Evolutionary conservation across 2,888 invertebrate genomes (phyloP).

Genomic region (Coenonympha arcania): DNA sequence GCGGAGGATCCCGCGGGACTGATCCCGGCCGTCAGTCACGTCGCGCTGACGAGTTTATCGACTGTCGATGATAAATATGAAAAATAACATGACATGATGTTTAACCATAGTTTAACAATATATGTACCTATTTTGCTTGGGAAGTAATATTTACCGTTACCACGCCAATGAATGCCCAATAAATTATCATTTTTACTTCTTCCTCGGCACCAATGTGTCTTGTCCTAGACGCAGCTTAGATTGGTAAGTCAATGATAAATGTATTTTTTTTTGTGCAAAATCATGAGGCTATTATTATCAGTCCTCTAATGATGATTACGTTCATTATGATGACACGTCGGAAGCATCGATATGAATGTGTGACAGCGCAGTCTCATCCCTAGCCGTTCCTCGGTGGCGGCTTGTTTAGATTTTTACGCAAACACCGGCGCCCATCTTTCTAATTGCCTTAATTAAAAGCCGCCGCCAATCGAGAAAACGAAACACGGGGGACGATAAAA

Average conservation of each 20-base stretch:
- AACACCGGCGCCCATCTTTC: slow-evolving; percentile 64
- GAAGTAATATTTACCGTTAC: no score
- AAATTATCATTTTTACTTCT: no score
- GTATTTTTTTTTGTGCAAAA: no score
- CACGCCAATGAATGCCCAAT: no score
- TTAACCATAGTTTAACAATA: no score
- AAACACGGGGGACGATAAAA: slow-evolving; percentile 26
- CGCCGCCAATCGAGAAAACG: slow-evolving; percentile 42
- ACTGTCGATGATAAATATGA: slow-evolving; percentile 22
- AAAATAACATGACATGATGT: no score
- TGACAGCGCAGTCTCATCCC: slow-evolving; percentile 29
- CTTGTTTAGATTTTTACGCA: slow-evolving; percentile 72
- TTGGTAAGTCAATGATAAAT: no score
- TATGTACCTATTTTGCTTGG: no score
- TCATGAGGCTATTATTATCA: no score
- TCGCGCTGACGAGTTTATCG: slow-evolving; percentile 21
- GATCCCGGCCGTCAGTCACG: neutral
- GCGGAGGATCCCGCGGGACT: slow-evolving; percentile 48
- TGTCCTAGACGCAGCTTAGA: no score
- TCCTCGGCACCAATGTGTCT: no score
- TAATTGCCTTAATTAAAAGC: slow-evolving; percentile 72
- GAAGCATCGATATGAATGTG: neutral
- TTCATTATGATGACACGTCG: neutral
- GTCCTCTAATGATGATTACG: neutral
- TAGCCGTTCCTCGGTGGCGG: slow-evolving; percentile 38